phyloP scores from a whole-genome alignment of 2,888 invertebrate species.

The Parnassius mnemosyne region DNA sequence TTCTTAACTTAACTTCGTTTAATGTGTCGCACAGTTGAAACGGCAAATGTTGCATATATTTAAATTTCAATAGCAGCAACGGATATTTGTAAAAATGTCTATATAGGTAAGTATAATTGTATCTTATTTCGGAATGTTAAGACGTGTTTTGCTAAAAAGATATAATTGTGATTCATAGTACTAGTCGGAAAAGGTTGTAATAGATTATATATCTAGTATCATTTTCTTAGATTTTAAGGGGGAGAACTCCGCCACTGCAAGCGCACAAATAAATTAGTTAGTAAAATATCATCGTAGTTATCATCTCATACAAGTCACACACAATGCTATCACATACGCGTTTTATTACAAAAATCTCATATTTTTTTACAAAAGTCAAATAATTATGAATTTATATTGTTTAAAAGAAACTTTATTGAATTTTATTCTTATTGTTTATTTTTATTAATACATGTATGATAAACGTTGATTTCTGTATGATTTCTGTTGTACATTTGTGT shows the following conservation, averaged over 20 bases:
- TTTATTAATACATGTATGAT: too few relatives aligned
- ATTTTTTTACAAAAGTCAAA: too few relatives aligned
- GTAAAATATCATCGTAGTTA: too few relatives aligned
- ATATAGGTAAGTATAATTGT: not conserved
- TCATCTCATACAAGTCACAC: too few relatives aligned
- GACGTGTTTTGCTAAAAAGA: not conserved
- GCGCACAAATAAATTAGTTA: slow-evolving; percentile 9
- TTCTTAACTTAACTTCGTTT: slow-evolving; percentile 3
- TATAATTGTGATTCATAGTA: slow-evolving; percentile 1
- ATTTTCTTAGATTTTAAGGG: not conserved
- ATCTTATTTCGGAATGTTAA: not conserved
- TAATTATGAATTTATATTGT: too few relatives aligned
- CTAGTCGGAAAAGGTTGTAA: not conserved
- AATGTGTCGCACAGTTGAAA: slow-evolving; percentile 9
- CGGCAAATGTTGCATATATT: slow-evolving; percentile 20
- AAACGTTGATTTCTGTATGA: too few relatives aligned
- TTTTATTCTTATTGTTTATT: too few relatives aligned
- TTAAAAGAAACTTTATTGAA: too few relatives aligned
- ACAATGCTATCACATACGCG: too few relatives aligned
- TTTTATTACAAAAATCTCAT: too few relatives aligned
- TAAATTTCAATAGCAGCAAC: slow-evolving; percentile 17
- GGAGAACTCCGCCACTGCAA: not conserved
- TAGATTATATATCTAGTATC: too few relatives aligned
- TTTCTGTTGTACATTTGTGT: too few relatives aligned
- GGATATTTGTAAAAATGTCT: slow-evolving; percentile 17